phyloP scores from a whole-genome alignment of 2,113 vertebrate genomes.

The Fregata magnificens region DNA sequence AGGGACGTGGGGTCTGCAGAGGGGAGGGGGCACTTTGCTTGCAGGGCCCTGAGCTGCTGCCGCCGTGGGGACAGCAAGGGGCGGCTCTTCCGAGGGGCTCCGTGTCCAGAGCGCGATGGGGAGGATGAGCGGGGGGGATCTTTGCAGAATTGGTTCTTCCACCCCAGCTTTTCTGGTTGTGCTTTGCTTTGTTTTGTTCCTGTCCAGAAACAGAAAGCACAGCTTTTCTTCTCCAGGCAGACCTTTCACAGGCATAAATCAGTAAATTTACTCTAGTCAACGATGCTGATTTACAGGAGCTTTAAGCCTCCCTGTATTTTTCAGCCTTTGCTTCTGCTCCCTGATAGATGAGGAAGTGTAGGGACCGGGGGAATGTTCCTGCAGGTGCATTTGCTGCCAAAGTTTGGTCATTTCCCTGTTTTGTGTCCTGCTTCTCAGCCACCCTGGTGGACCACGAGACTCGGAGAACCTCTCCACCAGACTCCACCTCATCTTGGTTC shows the following conservation, averaged over 20 bases:
- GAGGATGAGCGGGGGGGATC: not conserved
- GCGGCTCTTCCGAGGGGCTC: accelerated
- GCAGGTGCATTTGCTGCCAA: not conserved
- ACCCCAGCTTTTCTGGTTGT: not conserved
- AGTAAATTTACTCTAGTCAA: not conserved
- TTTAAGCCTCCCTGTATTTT: not conserved
- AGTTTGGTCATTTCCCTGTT: not conserved
- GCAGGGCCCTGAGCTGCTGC: not conserved
- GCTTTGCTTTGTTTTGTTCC: not conserved
- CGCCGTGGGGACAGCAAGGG: accelerated
- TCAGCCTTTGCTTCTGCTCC: not conserved
- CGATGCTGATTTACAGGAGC: not conserved
- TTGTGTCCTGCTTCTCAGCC: not conserved
- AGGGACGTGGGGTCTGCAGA: accelerated
- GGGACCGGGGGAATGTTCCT: not conserved
- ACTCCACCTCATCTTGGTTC: not conserved
- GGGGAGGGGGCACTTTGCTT: not conserved
- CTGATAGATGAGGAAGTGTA: accelerated
- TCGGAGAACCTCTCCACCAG: not conserved
- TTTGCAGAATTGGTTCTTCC: not conserved
- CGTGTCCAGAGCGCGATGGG: accelerated
- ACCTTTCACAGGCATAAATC: not conserved
- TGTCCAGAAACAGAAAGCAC: not conserved
- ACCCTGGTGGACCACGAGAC: not conserved
- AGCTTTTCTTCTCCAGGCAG: not conserved